These are phyloP conservation scores for Drosophila aff. DNA, from an alignment of 1,140 invertebrate species.

Conservation along the genomic window DNA sequence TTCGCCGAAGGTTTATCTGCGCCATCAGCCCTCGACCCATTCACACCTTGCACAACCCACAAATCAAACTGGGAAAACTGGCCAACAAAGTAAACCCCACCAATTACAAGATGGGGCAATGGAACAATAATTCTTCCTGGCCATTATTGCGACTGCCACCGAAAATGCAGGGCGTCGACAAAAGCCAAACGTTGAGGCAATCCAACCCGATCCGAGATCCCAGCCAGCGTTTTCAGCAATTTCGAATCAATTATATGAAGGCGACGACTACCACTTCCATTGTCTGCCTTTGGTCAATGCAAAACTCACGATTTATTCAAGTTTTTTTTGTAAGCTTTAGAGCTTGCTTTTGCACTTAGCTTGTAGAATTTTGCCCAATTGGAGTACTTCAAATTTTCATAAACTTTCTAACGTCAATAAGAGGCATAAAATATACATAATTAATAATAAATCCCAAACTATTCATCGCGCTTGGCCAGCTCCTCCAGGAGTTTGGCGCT, in stretches of 20 bases:
- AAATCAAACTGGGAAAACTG: constrained; percentile 54
- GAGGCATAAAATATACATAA: neutral
- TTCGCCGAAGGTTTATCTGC: constrained; percentile 23
- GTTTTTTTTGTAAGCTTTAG: constrained; percentile 19
- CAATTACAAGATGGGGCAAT: constrained; percentile 71
- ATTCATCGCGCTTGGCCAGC: constrained; percentile 70
- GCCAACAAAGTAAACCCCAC: constrained; percentile 16
- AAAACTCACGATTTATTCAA: constrained; percentile 62
- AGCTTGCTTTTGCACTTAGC: constrained; percentile 16
- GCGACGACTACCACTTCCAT: constrained; percentile 55
- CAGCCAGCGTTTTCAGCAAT: constrained; percentile 62
- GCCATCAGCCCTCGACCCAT: constrained; percentile 29
- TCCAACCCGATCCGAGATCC: constrained; percentile 38
- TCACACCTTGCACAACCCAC: constrained; percentile 49
- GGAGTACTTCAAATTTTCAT: constrained; percentile 20
- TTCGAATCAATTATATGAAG: constrained; percentile 71
- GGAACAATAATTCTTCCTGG: constrained; percentile 58
- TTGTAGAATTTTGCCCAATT: constrained; percentile 26
- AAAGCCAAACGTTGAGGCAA: constrained; percentile 72
- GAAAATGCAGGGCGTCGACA: constrained; percentile 63
- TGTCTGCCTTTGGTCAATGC: constrained; percentile 53
- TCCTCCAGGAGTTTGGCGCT: constrained; percentile 77
- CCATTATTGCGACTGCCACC: constrained; percentile 53
- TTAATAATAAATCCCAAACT: constrained; percentile 1
- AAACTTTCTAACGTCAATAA: constrained; percentile 13